phyloP scores from a whole-genome alignment of 2,797 vertebrate species.

The Numenius phaeopus region DNA sequence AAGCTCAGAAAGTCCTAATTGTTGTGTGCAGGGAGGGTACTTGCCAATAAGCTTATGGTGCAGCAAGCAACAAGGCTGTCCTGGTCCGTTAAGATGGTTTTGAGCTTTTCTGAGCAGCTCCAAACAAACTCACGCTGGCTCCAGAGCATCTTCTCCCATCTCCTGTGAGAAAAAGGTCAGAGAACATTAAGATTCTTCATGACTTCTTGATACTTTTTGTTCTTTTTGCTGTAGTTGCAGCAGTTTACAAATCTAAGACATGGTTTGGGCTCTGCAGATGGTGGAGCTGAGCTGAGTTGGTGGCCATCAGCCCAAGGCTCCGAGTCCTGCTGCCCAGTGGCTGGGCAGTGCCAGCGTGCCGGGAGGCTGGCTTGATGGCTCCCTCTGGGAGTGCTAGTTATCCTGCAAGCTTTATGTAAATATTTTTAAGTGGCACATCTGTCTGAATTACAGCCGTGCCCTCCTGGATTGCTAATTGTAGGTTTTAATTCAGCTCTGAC shows the following conservation, averaged over 20 bases:
- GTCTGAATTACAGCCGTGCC: constrained; percentile 75
- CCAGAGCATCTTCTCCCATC: not conserved
- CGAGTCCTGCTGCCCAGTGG: fast-evolving
- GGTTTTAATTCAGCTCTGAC: constrained; percentile 80
- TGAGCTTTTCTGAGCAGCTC: not conserved
- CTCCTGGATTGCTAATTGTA: constrained; percentile 78
- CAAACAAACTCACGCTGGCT: not conserved
- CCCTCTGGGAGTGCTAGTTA: constrained; percentile 63
- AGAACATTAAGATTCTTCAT: not conserved
- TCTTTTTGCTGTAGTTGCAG: not conserved
- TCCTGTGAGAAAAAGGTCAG: not conserved
- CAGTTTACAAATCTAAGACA: fast-evolving
- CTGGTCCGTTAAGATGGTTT: not conserved
- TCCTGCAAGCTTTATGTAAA: constrained; percentile 71
- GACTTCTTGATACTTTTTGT: not conserved
- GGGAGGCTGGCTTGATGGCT: constrained; percentile 48
- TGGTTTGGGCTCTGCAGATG: not conserved
- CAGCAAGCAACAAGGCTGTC: not conserved
- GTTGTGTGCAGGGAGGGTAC: not conserved
- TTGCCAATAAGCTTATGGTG: not conserved
- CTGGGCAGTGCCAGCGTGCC: not conserved
- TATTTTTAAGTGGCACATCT: constrained; percentile 78
- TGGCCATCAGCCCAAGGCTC: not conserved
- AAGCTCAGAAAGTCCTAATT: not conserved
- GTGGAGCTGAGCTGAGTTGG: not conserved